phyloP scores from a whole-genome alignment of 1,140 invertebrate genomes.

The Manduca sexta region DNA sequence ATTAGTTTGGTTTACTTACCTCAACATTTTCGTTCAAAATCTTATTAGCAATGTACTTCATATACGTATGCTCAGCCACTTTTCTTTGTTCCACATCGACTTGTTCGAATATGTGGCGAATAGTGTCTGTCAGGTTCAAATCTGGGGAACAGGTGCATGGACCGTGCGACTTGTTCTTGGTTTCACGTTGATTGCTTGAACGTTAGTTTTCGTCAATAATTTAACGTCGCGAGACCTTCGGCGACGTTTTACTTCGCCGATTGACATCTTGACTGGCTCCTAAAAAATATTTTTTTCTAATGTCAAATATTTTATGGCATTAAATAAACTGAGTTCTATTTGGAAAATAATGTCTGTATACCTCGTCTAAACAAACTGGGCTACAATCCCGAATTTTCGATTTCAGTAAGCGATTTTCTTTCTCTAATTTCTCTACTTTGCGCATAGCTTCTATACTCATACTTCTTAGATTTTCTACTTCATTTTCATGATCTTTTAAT shows the following conservation, averaged over 20 bases:
- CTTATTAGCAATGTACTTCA: conserved; percentile 58
- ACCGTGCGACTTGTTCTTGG: conserved; percentile 35
- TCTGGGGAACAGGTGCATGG: conserved; percentile 59
- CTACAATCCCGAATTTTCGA: conserved; percentile 21
- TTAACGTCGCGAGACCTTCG: conserved; percentile 35
- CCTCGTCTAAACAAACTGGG: conserved; percentile 15
- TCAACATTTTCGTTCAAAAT: conserved; percentile 45
- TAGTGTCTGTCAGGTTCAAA: conserved; percentile 54
- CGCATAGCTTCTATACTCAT: conserved; percentile 62
- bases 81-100: conserved; percentile 54
- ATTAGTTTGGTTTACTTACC: conserved; percentile 21
- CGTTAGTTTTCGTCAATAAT: conserved; percentile 47
- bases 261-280: conserved; percentile 33
- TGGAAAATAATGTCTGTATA: background rate
- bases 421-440: conserved; percentile 53
- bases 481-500: conserved; percentile 56
- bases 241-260: conserved; percentile 30
- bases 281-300: conserved; percentile 6
- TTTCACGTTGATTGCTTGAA: conserved; percentile 53
- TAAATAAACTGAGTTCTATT: no score
- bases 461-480: conserved; percentile 57
- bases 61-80: conserved; percentile 49
- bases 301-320: no score
- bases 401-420: conserved; percentile 42
- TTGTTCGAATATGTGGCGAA: conserved; percentile 62